Evolutionary conservation across 2,113 vertebrate genomes (phyloP).

Genomic region (Pangasianodon gigas): DNA sequence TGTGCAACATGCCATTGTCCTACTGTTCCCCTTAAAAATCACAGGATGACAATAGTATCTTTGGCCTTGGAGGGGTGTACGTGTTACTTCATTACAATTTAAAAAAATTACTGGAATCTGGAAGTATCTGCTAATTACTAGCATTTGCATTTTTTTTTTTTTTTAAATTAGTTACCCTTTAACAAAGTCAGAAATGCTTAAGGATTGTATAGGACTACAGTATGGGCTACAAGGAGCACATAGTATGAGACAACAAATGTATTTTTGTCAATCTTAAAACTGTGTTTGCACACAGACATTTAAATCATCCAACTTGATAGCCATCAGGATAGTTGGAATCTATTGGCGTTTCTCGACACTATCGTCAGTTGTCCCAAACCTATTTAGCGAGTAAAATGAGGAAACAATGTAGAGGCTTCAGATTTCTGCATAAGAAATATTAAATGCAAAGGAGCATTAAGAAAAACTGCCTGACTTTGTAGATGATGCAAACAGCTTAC

Average conservation of each 20-base stretch:
- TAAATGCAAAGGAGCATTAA: neutral
- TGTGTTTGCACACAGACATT: neutral
- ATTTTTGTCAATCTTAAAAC: neutral
- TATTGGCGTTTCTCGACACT: neutral
- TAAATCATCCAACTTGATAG: neutral
- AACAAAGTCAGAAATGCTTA: neutral
- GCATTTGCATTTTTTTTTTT: no score
- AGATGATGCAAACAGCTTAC: neutral
- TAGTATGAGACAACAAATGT: neutral
- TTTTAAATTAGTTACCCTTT: neutral
- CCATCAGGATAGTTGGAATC: neutral
- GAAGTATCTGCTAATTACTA: neutral
- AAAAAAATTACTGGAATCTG: neutral
- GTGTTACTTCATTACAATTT: no score
- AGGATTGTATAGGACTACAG: neutral
- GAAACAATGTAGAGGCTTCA: neutral
- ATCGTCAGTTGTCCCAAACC: no score
- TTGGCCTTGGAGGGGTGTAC: no score
- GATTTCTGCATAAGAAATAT: neutral
- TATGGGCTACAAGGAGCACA: neutral
- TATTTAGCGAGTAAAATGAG: neutral
- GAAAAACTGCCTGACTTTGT: neutral
- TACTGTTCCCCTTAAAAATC: no score
- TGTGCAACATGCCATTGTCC: neutral
- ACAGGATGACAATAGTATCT: no score